These are phyloP conservation scores for Falco punctatus DNA, from an alignment of 2,113 vertebrate species.

Conservation along the genomic window DNA sequence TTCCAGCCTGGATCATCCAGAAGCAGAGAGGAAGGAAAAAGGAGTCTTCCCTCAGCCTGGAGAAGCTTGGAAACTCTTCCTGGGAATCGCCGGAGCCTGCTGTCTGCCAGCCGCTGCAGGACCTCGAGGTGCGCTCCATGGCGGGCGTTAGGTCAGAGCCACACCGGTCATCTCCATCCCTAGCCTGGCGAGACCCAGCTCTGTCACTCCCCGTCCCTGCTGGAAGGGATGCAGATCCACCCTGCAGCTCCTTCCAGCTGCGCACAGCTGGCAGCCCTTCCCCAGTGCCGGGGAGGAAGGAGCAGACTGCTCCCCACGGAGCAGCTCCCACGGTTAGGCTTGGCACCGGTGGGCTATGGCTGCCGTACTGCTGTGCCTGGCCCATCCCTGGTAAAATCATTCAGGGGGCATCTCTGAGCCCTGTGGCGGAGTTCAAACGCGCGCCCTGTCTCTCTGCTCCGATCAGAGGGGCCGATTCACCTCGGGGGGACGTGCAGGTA, in stretches of 20 bases:
- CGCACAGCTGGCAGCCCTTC: not conserved
- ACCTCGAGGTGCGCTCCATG: not conserved
- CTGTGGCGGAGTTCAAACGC: not conserved
- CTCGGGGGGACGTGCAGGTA: not conserved
- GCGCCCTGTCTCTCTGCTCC: not conserved
- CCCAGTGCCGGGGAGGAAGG: not conserved
- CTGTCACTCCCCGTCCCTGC: accelerated
- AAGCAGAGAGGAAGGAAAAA: not conserved
- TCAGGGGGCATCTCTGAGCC: not conserved
- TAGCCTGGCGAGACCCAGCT: not conserved
- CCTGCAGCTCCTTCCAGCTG: not conserved
- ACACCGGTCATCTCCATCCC: accelerated
- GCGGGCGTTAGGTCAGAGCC: not conserved
- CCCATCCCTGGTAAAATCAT: not conserved
- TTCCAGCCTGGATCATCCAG: not conserved
- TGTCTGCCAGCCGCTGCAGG: not conserved
- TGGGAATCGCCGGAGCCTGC: not conserved
- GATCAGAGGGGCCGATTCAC: not conserved
- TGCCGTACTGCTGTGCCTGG: not conserved
- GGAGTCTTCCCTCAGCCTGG: not conserved
- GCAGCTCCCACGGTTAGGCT: not conserved
- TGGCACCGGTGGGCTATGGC: accelerated
- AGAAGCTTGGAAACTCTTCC: not conserved
- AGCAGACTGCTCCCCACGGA: not conserved
- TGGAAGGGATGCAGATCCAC: not conserved